phyloP scores from a whole-genome alignment of 2,113 vertebrate genomes.

The Recurvirostra avosetta region DNA sequence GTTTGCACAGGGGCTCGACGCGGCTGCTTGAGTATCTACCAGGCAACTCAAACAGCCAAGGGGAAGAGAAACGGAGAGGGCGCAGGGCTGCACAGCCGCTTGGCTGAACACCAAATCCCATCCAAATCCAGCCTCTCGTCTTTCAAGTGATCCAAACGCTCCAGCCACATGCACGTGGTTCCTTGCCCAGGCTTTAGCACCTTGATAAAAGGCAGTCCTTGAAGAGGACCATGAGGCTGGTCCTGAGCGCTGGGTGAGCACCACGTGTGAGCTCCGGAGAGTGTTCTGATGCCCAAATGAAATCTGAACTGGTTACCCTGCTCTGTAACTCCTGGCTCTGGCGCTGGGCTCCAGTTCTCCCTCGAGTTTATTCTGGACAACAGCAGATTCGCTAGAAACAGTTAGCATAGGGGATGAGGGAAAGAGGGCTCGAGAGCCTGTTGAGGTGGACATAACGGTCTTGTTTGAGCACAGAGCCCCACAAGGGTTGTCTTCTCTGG shows the following conservation, averaged over 20 bases:
- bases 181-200: not conserved
- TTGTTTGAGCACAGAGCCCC: not conserved
- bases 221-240: not conserved
- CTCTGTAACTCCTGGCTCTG: not conserved
- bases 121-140: not conserved
- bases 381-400: not conserved
- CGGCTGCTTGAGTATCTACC: fast-evolving
- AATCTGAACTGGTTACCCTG: not conserved
- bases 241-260: not conserved
- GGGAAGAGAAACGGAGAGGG: not conserved
- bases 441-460: not conserved
- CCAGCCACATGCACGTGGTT: fast-evolving
- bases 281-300: not conserved
- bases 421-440: not conserved
- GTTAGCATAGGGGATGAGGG: not conserved
- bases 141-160: not conserved
- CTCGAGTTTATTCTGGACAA: not conserved
- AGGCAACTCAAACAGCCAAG: not conserved
- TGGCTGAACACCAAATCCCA: not conserved
- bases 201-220: not conserved
- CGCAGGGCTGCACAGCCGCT: not conserved
- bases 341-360: not conserved
- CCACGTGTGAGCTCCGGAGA: not conserved
- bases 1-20: not conserved
- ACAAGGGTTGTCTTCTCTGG: not conserved